Conservation (phyloP, 2,888 invertebrate species). For the Pecten maximus region DNA sequence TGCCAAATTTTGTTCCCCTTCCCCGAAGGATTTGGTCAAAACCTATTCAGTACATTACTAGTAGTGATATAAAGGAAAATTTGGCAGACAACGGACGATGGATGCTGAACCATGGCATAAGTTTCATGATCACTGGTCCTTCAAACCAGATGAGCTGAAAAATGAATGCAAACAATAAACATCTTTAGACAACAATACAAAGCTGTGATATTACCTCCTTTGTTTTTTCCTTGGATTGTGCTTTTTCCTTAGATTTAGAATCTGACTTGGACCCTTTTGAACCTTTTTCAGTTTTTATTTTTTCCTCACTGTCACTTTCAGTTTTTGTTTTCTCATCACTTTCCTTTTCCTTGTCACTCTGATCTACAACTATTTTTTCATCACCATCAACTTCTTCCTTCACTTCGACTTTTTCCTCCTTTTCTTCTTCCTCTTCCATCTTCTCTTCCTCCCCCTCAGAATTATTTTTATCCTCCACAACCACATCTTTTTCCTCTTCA, state of each 20-base stretch:
- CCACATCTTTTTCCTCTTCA: slow-evolving; percentile 57
- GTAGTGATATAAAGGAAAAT: too few relatives aligned
- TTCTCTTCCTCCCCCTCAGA: slow-evolving; percentile 69
- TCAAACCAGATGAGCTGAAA: too few relatives aligned
- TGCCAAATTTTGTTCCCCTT: too few relatives aligned
- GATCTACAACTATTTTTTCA: slow-evolving; percentile 43
- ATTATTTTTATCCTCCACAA: slow-evolving; percentile 51
- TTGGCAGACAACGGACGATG: too few relatives aligned
- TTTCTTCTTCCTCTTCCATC: slow-evolving; percentile 38
- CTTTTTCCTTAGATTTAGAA: slow-evolving; percentile 21
- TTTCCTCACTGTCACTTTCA: slow-evolving; percentile 31
- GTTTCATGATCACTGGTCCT: too few relatives aligned
- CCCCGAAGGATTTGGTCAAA: too few relatives aligned
- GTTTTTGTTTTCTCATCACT: slow-evolving; percentile 37
- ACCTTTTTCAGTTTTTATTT: slow-evolving; percentile 38
- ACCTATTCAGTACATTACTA: too few relatives aligned
- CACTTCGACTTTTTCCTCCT: slow-evolving; percentile 40
- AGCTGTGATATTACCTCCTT: not conserved
- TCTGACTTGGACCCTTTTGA: slow-evolving; percentile 34
- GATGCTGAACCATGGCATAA: too few relatives aligned
- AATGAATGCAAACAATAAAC: too few relatives aligned
- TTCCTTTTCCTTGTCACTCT: slow-evolving; percentile 40
- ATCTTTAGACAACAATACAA: too few relatives aligned
- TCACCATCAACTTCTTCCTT: slow-evolving; percentile 52
- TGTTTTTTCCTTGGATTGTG: slow-evolving; percentile 31